phyloP scores from a whole-genome alignment of 2,888 invertebrate genomes.

The Dryobota labecula region DNA sequence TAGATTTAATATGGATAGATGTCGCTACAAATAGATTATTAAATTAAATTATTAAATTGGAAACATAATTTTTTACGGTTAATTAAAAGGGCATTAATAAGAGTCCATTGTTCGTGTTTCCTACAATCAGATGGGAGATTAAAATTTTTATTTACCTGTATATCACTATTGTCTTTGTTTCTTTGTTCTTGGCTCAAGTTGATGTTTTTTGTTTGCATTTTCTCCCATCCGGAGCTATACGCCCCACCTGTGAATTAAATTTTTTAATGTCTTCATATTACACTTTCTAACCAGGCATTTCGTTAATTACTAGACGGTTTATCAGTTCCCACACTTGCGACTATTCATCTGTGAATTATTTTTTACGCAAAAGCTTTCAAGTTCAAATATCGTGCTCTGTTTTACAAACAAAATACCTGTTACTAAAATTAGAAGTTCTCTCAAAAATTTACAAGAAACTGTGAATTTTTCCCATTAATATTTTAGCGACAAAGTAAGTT shows the following conservation, averaged over 20 bases:
- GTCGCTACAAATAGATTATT: constrained; percentile 39
- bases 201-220: constrained; percentile 92
- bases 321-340: constrained; percentile 42
- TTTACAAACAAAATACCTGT: not conserved
- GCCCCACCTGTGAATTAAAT: constrained; percentile 73
- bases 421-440: not conserved
- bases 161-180: constrained; percentile 80
- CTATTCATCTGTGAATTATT: not conserved
- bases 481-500: constrained; percentile 26
- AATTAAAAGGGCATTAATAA: constrained; percentile 31
- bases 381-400: constrained; percentile 7
- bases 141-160: constrained; percentile 74
- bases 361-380: constrained; percentile 17
- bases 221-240: constrained; percentile 73
- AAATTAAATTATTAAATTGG: not conserved
- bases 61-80: constrained; percentile 13
- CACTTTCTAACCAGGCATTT: constrained; percentile 42
- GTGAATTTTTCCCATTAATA: constrained; percentile 30
- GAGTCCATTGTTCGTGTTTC: constrained; percentile 51
- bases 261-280: constrained; percentile 27
- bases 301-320: constrained; percentile 30
- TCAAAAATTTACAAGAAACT: constrained; percentile 5
- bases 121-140: constrained; percentile 35
- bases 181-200: constrained; percentile 90
- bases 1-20: constrained; percentile 43